A percentile compares a stretch with the other conserved stretches of the same genome.
Evolutionary conservation across 2,797 vertebrate species (phyloP).

Genomic region (Yasuhikotakia modesta): DNA sequence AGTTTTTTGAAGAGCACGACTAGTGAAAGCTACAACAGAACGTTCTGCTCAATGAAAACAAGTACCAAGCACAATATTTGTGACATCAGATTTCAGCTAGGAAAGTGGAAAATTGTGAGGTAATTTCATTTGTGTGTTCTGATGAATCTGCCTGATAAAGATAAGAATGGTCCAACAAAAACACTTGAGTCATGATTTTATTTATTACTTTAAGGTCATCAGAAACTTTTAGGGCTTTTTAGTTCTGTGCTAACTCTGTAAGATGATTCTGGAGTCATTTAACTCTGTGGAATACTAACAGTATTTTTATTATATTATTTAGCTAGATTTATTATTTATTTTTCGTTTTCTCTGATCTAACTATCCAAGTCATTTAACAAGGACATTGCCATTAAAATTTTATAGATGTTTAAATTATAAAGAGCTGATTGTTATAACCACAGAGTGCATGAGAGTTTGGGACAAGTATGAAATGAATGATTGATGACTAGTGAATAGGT

Average conservation of each 20-base stretch:
- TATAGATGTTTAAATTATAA: background rate
- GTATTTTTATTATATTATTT: background rate
- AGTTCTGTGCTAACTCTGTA: background rate
- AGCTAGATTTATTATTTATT: background rate
- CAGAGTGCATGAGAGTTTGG: background rate
- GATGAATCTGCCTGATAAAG: conserved; percentile 8
- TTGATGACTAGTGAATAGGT: background rate
- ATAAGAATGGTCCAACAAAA: conserved; percentile 21
- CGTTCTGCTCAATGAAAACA: conserved; percentile 5
- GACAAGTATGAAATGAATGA: conserved; percentile 1
- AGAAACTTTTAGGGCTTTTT: background rate
- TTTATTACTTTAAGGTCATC: conserved; percentile 1
- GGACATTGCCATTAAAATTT: background rate
- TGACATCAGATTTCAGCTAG: conserved; percentile 18
- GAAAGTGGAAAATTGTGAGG: background rate
- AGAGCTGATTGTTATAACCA: background rate
- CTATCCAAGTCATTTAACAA: background rate
- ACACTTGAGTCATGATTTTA: conserved; percentile 1
- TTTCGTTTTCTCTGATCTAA: background rate
- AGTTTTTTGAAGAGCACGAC: conserved; percentile 9
- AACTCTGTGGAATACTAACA: background rate
- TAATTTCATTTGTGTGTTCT: conserved; percentile 21
- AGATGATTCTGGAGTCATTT: background rate
- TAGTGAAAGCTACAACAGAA: conserved; percentile 4
- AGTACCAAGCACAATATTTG: conserved; percentile 4